Conservation (phyloP, 2,797 vertebrate species). For the Alauda arvensis region DNA sequence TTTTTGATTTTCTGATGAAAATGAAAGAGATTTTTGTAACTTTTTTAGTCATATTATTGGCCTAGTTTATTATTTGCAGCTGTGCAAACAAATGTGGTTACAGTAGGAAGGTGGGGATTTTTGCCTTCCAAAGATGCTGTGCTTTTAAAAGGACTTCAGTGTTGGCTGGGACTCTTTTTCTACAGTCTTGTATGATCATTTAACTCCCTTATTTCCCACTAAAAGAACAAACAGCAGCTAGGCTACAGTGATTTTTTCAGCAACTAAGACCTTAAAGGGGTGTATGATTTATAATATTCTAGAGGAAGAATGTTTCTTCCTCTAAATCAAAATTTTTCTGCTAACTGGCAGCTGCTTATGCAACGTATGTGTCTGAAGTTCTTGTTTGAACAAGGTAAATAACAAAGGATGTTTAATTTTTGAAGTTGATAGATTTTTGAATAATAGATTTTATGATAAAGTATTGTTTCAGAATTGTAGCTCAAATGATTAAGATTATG, state of each 20-base stretch:
- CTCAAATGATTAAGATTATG: neutral
- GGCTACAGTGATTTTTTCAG: neutral
- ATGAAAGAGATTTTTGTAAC: neutral
- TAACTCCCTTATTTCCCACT: neutral
- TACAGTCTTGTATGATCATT: neutral
- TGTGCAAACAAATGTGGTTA: neutral
- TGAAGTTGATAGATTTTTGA: neutral
- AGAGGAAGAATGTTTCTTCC: neutral
- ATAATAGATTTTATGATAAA: neutral
- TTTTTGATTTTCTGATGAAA: neutral
- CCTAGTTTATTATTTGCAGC: neutral
- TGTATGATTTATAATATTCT: neutral
- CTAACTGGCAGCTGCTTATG: neutral
- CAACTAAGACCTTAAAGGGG: neutral
- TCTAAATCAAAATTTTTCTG: neutral
- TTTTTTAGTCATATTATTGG: neutral
- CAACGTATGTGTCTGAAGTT: neutral
- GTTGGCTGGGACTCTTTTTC: neutral
- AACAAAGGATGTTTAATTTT: neutral
- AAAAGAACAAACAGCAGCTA: neutral
- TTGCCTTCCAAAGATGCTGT: neutral
- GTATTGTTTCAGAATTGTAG: neutral
- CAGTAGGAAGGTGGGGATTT: fast-evolving
- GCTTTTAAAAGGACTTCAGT: neutral
- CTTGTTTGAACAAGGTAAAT: neutral